Base-by-base conservation (phyloP, 2,888 invertebrate species). In the Drosophila subquinaria region DNA sequence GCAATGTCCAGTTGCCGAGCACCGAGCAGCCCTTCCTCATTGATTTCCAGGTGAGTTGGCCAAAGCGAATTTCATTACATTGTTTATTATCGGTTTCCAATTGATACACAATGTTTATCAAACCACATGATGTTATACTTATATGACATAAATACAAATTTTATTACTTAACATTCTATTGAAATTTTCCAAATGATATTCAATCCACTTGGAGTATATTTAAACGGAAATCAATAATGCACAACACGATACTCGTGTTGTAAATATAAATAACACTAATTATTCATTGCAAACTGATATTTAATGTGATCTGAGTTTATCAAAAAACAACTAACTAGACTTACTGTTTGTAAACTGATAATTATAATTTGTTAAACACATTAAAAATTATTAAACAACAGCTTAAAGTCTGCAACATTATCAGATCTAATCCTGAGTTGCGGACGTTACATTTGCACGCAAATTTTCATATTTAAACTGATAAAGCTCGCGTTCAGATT, bases 1-100 rank as follows among this genome's bases (percentile, higher is more conserved):
- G 95, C 59, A 94, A 94, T 42, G 95, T 96, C 2, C 94, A 95
- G 65, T 95, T 96, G 95, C 95, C 95, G 0, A 93, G 94, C 48
- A 91, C 95, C 4, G 93, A 94, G n/a, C 94, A 95, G 1, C 95
- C 95, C 0, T 94, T 95, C 5, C 94, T 96, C 13, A 94, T 96
- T 5, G 95, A 96, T 76, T 95, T 96, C 91, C 95, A 95, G 75
- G 95, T 95, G 0, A 94, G 73, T 43, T 35, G 30, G 30, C 15
- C 30, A 3, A 10, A 15, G 1, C 3, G 0, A 30, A 15, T 48
- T 27, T 1, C 15, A 15, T 6, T 9, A 15, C 33, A 45, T 20
- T 5, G 5, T 5, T n/a, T 38, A 38, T 38, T 38, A 36, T n/a
- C n/a, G 13, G 6, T 38, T 13, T 38, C n/a, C 5, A n/a, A 36